Evolutionary conservation across 2,113 vertebrate genomes (phyloP).

Genomic region (Lophochroa leadbeateri): DNA sequence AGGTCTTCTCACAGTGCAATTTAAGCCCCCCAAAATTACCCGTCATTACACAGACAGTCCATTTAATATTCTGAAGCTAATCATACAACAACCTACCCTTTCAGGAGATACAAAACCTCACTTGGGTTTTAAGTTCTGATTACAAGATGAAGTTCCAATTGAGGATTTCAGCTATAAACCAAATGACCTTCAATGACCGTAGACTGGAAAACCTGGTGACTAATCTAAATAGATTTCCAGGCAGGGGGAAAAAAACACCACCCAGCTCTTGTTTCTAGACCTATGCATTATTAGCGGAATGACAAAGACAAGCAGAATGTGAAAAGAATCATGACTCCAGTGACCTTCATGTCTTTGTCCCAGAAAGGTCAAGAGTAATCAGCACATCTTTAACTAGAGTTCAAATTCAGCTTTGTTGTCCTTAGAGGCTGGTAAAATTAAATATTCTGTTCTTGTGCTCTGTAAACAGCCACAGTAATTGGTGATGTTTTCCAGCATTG

Average conservation of each 20-base stretch:
- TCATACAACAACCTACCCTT: slow-evolving; percentile 73
- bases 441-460: slow-evolving; percentile 43
- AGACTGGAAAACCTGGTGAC: slow-evolving; percentile 64
- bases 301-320: slow-evolving; percentile 60
- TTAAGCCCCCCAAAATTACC: slow-evolving; percentile 74
- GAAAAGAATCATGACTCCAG: slow-evolving; percentile 59
- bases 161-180: slow-evolving; percentile 73
- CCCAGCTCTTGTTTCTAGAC: slow-evolving; percentile 54
- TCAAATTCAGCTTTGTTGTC: slow-evolving; percentile 48
- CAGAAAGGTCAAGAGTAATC: slow-evolving; percentile 64
- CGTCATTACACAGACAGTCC: slow-evolving; percentile 65
- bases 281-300: slow-evolving; percentile 58
- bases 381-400: slow-evolving; percentile 73
- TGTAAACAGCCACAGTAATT: slow-evolving; percentile 34
- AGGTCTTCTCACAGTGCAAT: slow-evolving; percentile 64
- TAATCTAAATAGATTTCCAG: slow-evolving; percentile 75
- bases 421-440: slow-evolving; percentile 46
- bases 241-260: slow-evolving; percentile 29
- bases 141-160: slow-evolving; percentile 71
- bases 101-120: slow-evolving; percentile 67
- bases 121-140: slow-evolving; percentile 72
- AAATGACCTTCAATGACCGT: slow-evolving; percentile 74
- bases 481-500: slow-evolving; percentile 25
- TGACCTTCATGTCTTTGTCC: slow-evolving; percentile 64
- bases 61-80: slow-evolving; percentile 77